Evolutionary conservation across 2,888 invertebrate species (phyloP).

Genomic region (Chymomyza amoena): DNA sequence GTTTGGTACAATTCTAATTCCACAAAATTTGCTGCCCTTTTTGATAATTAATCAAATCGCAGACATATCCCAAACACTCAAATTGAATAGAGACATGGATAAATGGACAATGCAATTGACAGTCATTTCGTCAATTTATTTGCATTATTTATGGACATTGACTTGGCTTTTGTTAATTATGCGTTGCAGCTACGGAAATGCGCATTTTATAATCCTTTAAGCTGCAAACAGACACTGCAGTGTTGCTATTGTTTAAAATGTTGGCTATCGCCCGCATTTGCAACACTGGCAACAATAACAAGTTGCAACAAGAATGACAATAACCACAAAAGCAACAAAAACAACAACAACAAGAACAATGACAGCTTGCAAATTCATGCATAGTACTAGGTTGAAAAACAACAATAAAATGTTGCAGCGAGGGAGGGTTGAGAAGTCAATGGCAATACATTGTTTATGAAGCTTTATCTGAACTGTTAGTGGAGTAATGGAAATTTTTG

Average conservation of each 20-base stretch:
- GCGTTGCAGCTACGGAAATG: slow-evolving; percentile 48
- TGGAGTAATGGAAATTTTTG: not conserved
- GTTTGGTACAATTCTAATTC: too few species aligned
- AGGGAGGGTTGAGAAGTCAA: too few species aligned
- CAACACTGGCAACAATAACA: slow-evolving; percentile 3
- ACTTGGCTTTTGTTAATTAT: slow-evolving; percentile 55
- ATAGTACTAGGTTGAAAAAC: not conserved
- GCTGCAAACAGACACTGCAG: slow-evolving; percentile 15
- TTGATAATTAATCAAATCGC: not conserved
- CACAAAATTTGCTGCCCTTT: too few species aligned
- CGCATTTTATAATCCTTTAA: slow-evolving; percentile 59
- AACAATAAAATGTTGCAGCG: not conserved
- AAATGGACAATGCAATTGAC: not conserved
- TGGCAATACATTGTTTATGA: too few species aligned
- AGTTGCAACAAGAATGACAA: not conserved
- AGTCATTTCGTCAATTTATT: slow-evolving; percentile 32
- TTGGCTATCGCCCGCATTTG: not conserved
- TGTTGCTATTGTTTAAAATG: not conserved
- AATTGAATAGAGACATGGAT: not conserved
- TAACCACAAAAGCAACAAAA: slow-evolving; percentile 2
- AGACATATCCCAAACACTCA: not conserved
- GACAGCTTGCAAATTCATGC: not conserved
- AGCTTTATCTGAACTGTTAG: too few species aligned
- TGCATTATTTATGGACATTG: slow-evolving; percentile 53
- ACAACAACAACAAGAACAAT: slow-evolving; percentile 19